These are phyloP conservation scores for Aplochiton taeniatus DNA, from an alignment of 2,797 vertebrate species.

Conservation along the genomic window DNA sequence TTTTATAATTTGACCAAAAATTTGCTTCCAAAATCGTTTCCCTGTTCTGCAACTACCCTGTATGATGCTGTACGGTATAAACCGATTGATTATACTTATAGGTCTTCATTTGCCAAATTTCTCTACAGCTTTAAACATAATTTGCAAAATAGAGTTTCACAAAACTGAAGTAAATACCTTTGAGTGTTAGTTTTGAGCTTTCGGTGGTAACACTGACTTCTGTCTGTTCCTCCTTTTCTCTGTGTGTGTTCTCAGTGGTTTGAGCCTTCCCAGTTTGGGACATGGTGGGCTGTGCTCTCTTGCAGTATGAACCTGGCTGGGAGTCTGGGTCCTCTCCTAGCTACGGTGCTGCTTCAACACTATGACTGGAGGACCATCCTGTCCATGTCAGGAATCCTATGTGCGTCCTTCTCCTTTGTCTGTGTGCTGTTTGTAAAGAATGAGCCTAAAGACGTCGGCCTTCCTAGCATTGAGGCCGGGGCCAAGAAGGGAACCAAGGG, in stretches of 20 bases:
- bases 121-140: too few relatives aligned
- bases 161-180: too few relatives aligned
- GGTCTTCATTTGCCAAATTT: too few relatives aligned
- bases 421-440: conserved; percentile 89
- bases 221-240: conserved; percentile 3
- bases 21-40: too few relatives aligned
- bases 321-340: conserved; percentile 89
- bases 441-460: conserved; percentile 90
- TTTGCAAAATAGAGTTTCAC: too few relatives aligned
- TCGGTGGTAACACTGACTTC: too few relatives aligned
- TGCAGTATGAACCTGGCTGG: conserved; percentile 98
- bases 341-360: conserved; percentile 84
- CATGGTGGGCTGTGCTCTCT: conserved; percentile 95
- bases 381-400: conserved; percentile 84
- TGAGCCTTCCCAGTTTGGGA: conserved; percentile 96
- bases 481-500: conserved; percentile 83
- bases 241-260: conserved; percentile 83
- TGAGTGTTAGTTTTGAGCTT: too few relatives aligned
- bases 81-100: too few relatives aligned
- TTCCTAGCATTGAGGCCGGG: conserved; percentile 81
- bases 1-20: too few relatives aligned
- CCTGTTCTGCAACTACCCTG: too few relatives aligned
- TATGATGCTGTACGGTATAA: too few relatives aligned
- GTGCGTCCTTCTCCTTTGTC: conserved; percentile 80
- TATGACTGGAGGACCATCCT: conserved; percentile 92